These are phyloP conservation scores for Drosophila meridiana DNA, from an alignment of 2,888 invertebrate genomes.

Conservation along the genomic window DNA sequence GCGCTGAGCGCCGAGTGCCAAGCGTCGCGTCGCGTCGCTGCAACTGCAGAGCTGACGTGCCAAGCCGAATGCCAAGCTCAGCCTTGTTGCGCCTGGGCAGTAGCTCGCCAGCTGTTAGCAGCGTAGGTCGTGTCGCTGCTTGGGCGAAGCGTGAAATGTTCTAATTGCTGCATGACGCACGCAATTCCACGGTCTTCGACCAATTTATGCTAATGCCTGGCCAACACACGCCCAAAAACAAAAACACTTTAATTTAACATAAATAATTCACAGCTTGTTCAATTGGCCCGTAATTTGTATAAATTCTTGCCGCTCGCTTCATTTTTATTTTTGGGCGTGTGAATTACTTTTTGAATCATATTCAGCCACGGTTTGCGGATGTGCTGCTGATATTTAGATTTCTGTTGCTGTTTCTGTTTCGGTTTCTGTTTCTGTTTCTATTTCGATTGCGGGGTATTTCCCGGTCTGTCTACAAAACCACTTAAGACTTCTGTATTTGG, in stretches of 20 bases:
- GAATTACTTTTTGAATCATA: constrained; percentile 65
- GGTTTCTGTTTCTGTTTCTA: constrained; percentile 22
- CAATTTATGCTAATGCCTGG: constrained; percentile 50
- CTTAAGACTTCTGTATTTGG: constrained; percentile 74
- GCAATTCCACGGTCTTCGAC: neutral
- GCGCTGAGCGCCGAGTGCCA: constrained; percentile 23
- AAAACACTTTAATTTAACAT: constrained; percentile 53
- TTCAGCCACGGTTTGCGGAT: constrained; percentile 64
- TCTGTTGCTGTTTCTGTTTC: neutral
- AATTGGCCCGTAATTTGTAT: constrained; percentile 57
- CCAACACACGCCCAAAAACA: constrained; percentile 1
- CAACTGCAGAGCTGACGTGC: neutral
- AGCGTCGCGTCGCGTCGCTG: constrained; percentile 13
- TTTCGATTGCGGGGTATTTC: constrained; percentile 66
- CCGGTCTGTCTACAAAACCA: constrained; percentile 46
- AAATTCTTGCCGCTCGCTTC: constrained; percentile 16
- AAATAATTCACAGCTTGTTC: constrained; percentile 64
- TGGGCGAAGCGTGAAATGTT: neutral
- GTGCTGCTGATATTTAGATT: constrained; percentile 34
- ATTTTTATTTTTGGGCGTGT: constrained; percentile 69
- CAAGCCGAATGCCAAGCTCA: neutral
- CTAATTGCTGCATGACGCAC: constrained; percentile 44
- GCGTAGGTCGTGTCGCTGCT: constrained; percentile 29
- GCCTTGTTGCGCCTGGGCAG: constrained; percentile 28
- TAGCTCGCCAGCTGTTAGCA: constrained; percentile 40